Percentiles rank a stretch among this genome's conserved stretches.
phyloP scores from a whole-genome alignment of 2,113 vertebrate species.

The Cynocephalus volans region DNA sequence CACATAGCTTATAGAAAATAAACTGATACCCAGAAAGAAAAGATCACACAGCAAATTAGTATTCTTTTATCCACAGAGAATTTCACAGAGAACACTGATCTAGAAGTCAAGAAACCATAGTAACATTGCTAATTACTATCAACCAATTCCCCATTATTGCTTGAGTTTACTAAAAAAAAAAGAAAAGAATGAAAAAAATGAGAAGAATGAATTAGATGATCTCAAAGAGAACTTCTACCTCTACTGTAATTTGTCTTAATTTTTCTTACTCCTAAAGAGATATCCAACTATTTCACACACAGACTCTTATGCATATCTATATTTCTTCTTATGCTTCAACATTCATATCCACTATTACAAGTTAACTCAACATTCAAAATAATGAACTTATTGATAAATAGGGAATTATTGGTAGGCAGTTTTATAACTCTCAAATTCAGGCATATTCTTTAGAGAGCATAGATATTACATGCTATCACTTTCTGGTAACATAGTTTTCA shows the following conservation, averaged over 20 bases:
- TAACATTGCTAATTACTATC: neutral
- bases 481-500: neutral
- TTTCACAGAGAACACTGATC: neutral
- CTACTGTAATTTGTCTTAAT: neutral
- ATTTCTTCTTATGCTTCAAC: neutral
- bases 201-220: neutral
- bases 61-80: neutral
- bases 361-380: constrained; percentile 36
- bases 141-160: neutral
- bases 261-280: constrained; percentile 24
- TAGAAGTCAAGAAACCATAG: neutral
- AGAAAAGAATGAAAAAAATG: neutral
- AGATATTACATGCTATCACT: neutral
- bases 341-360: neutral
- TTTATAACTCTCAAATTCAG: constrained; percentile 11
- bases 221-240: neutral
- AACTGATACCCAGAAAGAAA: neutral
- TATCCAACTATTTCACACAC: neutral
- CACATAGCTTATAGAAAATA: neutral
- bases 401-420: neutral
- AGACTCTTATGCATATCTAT: neutral
- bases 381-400: constrained; percentile 9
- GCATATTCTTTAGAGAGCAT: neutral
- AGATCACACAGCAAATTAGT: neutral
- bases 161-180: neutral